phyloP scores from a whole-genome alignment of 2,888 invertebrate species.

The Euzetes globulus region DNA sequence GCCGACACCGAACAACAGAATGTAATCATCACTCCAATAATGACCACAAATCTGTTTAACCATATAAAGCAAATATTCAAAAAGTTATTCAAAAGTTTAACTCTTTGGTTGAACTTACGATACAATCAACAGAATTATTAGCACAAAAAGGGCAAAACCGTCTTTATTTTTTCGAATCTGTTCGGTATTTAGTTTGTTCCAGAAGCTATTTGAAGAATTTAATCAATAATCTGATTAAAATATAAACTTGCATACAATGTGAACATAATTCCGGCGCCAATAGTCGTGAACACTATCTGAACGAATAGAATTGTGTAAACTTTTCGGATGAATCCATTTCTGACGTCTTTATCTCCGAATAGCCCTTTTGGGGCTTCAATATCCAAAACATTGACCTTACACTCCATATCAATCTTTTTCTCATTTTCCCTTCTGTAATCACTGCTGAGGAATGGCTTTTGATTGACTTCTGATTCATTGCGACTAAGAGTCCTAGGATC shows the following conservation, averaged over 20 bases:
- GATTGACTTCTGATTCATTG: no score
- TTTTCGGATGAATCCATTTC: constrained; percentile 1
- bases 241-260: neutral
- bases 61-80: neutral
- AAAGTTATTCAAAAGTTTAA: neutral
- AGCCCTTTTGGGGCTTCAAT: no score
- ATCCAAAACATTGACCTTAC: no score
- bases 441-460: no score
- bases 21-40: neutral
- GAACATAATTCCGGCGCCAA: neutral
- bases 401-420: no score
- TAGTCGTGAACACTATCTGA: neutral
- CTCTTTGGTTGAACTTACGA: no score
- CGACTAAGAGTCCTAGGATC: no score
- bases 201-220: neutral
- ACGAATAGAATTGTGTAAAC: neutral
- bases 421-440: no score
- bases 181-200: neutral
- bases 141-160: no score
- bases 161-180: no score
- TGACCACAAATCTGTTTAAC: neutral
- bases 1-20: neutral
- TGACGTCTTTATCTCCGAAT: neutral
- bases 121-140: no score
- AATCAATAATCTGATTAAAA: neutral